phyloP scores from a whole-genome alignment of 2,888 invertebrate species.

The Latrodectus hesperus region DNA sequence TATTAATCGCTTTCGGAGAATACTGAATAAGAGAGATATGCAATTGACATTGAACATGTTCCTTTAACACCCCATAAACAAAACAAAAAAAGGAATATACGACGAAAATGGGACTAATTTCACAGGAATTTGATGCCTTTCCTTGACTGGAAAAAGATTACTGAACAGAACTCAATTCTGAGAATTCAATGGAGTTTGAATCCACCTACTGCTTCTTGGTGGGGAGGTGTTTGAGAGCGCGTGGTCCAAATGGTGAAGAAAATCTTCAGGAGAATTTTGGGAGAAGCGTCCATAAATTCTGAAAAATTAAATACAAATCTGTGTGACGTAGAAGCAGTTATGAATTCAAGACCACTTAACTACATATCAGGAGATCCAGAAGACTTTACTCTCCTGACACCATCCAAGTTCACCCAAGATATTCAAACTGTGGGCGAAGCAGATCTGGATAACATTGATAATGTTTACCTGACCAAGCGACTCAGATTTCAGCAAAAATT shows the following conservation, averaged over 20 bases:
- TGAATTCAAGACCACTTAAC: constrained; percentile 74
- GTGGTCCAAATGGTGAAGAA: too few species aligned
- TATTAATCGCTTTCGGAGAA: too few species aligned
- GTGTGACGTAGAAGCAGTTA: constrained; percentile 72
- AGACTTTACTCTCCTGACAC: constrained; percentile 8
- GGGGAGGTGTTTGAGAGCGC: too few species aligned
- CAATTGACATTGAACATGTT: too few species aligned
- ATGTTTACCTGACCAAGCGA: background rate
- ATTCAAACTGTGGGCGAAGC: background rate
- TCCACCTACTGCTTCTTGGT: too few species aligned
- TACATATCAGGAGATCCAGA: constrained; percentile 72
- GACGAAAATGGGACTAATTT: constrained; percentile 7
- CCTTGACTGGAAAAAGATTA: background rate
- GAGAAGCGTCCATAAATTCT: background rate
- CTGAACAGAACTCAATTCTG: background rate
- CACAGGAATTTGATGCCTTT: constrained; percentile 8
- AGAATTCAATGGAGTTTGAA: too few species aligned
- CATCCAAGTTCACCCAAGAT: constrained; percentile 5
- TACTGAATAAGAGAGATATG: too few species aligned
- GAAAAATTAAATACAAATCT: constrained; percentile 70
- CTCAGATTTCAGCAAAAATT: background rate
- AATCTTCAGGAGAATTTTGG: too few species aligned
- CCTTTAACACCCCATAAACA: too few species aligned
- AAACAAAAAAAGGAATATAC: too few species aligned
- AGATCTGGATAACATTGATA: constrained; percentile 8